These are phyloP conservation scores for Hydropotes inermis DNA, from an alignment of 2,113 vertebrate species.

Conservation along the genomic window DNA sequence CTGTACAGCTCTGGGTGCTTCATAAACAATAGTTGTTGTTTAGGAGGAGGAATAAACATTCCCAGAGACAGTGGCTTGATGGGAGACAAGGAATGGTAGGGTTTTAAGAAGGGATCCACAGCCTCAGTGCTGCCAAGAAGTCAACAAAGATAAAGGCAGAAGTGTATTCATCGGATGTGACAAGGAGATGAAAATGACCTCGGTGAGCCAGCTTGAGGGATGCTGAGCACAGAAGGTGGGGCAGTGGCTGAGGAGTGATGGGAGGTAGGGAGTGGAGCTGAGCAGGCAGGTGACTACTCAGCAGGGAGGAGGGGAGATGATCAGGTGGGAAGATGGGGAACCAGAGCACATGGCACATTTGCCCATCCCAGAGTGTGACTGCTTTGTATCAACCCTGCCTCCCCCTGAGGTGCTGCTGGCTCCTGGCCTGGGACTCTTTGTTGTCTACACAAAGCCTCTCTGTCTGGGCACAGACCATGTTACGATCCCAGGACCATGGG, in stretches of 20 bases:
- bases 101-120: slow-evolving; percentile 16
- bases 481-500: neutral
- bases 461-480: neutral
- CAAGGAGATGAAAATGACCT: slow-evolving; percentile 46
- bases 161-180: neutral
- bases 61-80: neutral
- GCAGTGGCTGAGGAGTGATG: neutral
- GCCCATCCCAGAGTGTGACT: neutral
- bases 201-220: neutral
- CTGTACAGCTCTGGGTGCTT: neutral
- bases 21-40: neutral
- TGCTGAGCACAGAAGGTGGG: neutral
- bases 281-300: neutral
- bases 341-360: neutral
- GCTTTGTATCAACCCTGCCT: neutral
- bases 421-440: neutral
- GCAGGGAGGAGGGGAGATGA: neutral
- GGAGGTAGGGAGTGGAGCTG: neutral
- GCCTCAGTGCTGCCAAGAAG: neutral
- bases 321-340: neutral
- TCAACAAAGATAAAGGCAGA: slow-evolving; percentile 1
- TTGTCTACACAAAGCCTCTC: slow-evolving; percentile 46
- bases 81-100: neutral
- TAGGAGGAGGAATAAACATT: slow-evolving; percentile 9
- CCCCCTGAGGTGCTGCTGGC: neutral